Evolutionary conservation across 2,797 vertebrate species (phyloP).

Genomic region (Epinephelus awoara): DNA sequence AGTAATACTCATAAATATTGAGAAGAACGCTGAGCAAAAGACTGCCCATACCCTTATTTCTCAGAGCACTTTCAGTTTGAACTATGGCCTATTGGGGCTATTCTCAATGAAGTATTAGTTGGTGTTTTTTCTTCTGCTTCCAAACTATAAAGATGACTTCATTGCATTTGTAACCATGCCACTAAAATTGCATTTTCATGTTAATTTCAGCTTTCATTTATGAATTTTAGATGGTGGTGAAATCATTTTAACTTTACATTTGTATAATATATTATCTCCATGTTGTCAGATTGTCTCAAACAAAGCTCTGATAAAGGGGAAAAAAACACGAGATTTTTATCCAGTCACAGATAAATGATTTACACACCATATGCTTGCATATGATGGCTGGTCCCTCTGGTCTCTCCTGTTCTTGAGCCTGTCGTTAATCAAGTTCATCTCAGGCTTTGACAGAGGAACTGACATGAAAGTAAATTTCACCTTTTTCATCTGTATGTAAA

Average conservation of each 20-base stretch:
- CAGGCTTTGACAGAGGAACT: background rate
- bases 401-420: background rate
- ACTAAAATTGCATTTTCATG: background rate
- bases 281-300: constrained; percentile 1
- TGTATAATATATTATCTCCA: background rate
- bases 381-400: background rate
- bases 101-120: background rate
- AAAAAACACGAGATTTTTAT: background rate
- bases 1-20: no score
- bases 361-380: no score
- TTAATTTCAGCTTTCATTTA: background rate
- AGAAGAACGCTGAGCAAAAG: background rate
- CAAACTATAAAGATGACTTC: background rate
- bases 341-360: background rate
- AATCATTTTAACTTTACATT: background rate
- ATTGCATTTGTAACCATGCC: background rate
- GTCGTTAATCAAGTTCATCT: background rate
- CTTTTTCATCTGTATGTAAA: background rate
- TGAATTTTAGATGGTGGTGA: background rate
- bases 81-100: background rate
- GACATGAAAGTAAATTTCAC: background rate
- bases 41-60: background rate
- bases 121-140: background rate
- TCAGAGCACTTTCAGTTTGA: background rate
- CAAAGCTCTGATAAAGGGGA: background rate